Base-by-base conservation (phyloP, 2,888 invertebrate species). In the Dasypogon diadema region DNA sequence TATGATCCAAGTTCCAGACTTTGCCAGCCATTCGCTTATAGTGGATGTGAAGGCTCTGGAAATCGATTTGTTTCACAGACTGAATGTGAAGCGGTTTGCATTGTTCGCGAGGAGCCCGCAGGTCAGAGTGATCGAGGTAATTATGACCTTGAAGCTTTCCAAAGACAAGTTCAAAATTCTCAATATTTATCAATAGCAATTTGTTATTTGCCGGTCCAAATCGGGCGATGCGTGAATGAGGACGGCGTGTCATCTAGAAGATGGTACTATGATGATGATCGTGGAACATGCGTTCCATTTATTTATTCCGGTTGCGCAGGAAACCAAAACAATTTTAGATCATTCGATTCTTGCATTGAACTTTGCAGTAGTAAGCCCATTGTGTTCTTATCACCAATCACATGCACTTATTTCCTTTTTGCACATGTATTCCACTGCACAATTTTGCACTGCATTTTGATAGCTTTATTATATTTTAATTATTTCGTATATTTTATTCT, bases 281-380 rank as follows among this genome's bases (percentile, higher is more conserved):
- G 88, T 80, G 91, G 89, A 80, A 91, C 90, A 82, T 97, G 97
- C 86, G 86, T 91, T 79, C 89, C 90, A 74, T 97, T 97, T 87
- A 89, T 92, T 82, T 97, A 93, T 88, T 90, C 91, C 79, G 96
- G 97, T 87, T 97, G 96, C 87, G 92, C 91, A 79, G 96, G 96
- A 82, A 95, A 94, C 87, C 89, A 89, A 82, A 97, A 97, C 88
- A 92, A 92, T 88, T 96, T 95, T 90, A 89, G 87, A 84, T 90
- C 91, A 75, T 90, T 90, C 86, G 89, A 91, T 81, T 89, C 91
- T 82, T 95, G 95, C 86, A 86, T 89, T 83, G 87, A 87, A 79
- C 89, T 88, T 84, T 92, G 92, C 85, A 82, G 83, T 84, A 83
- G 85, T 85, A 85, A 85, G 85, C 68, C 55, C 42, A 73, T 60